A percentile compares a stretch with the other conserved stretches of the same genome.
phyloP scores from a whole-genome alignment of 64 coral and sea anemone species.

The Montipora capricornis region DNA sequence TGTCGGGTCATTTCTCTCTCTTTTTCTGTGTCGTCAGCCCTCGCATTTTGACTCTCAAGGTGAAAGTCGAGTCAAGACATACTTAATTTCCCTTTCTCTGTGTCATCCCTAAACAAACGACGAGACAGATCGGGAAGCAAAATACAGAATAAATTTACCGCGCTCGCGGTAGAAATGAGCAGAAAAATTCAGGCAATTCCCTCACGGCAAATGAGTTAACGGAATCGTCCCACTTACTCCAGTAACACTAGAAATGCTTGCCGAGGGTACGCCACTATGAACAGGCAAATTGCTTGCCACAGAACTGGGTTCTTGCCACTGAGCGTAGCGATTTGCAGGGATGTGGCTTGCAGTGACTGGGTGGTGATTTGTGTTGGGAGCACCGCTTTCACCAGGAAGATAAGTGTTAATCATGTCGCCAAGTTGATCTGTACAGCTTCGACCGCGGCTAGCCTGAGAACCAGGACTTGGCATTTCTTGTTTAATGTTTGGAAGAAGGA shows the following conservation, averaged over 20 bases:
- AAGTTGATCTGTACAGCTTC: slow-evolving; percentile 92
- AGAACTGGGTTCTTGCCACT: slow-evolving; percentile 70
- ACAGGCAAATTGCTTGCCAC: slow-evolving; percentile 61
- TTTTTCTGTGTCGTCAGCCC: neutral
- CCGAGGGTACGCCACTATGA: slow-evolving; percentile 44
- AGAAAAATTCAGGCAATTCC: slow-evolving; percentile 12
- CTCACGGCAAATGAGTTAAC: slow-evolving; percentile 81
- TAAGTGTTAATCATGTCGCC: slow-evolving; percentile 98
- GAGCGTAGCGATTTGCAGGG: slow-evolving; percentile 60
- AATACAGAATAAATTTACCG: slow-evolving; percentile 87
- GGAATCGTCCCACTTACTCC: slow-evolving; percentile 89
- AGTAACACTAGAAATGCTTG: slow-evolving; percentile 67
- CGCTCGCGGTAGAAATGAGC: slow-evolving; percentile 36
- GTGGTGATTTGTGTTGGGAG: neutral
- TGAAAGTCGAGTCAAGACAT: slow-evolving; percentile 27
- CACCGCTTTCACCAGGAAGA: slow-evolving; percentile 57
- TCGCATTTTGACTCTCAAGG: slow-evolving; percentile 9
- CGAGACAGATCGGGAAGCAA: slow-evolving; percentile 28
- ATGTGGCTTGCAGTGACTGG: slow-evolving; percentile 46
- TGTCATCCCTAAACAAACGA: slow-evolving; percentile 17
- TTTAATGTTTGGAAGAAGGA: slow-evolving; percentile 86
- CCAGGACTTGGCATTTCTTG: slow-evolving; percentile 83
- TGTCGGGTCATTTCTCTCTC: neutral
- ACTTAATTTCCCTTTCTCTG: neutral
- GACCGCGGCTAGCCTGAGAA: slow-evolving; percentile 47